A percentile compares a stretch with the other conserved stretches of the same genome.
phyloP scores from a whole-genome alignment of 2,888 invertebrate species.

The Cylloceria caligata region DNA sequence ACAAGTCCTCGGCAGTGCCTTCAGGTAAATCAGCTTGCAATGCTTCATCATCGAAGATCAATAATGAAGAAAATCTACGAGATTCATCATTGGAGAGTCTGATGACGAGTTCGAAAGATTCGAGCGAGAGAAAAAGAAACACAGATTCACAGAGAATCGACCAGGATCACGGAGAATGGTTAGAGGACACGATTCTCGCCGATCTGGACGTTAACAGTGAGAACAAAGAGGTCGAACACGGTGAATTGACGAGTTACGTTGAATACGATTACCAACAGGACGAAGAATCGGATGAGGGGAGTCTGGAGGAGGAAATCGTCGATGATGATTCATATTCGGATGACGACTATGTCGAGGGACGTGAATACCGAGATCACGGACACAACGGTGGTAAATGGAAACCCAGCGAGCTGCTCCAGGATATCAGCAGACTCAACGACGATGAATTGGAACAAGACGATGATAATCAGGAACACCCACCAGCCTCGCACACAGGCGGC shows the following conservation, averaged over 20 bases:
- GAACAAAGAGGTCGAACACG: constrained; percentile 71
- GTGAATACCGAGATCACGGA: constrained; percentile 85
- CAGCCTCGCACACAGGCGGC: constrained; percentile 87
- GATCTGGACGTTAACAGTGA: constrained; percentile 76
- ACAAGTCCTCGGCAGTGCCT: constrained; percentile 55
- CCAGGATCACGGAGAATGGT: constrained; percentile 77
- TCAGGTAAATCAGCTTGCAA: constrained; percentile 68
- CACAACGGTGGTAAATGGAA: constrained; percentile 92
- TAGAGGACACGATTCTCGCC: constrained; percentile 79
- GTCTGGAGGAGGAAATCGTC: constrained; percentile 82
- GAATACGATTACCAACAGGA: constrained; percentile 80
- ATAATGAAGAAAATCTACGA: constrained; percentile 62
- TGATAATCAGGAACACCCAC: constrained; percentile 82
- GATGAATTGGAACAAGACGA: constrained; percentile 78
- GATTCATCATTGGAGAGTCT: constrained; percentile 61
- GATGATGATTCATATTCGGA: constrained; percentile 88
- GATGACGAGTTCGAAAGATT: constrained; percentile 60
- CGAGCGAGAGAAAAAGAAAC: constrained; percentile 73
- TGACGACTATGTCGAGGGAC: constrained; percentile 81
- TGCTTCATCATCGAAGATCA: constrained; percentile 46
- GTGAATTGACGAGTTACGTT: constrained; percentile 70
- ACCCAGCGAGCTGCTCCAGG: constrained; percentile 85
- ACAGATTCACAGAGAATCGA: constrained; percentile 75
- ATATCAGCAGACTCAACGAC: constrained; percentile 82
- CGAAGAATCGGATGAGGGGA: constrained; percentile 79